These are phyloP conservation scores for Bellardia pandia DNA, from an alignment of 2,888 invertebrate species.

Conservation along the genomic window DNA sequence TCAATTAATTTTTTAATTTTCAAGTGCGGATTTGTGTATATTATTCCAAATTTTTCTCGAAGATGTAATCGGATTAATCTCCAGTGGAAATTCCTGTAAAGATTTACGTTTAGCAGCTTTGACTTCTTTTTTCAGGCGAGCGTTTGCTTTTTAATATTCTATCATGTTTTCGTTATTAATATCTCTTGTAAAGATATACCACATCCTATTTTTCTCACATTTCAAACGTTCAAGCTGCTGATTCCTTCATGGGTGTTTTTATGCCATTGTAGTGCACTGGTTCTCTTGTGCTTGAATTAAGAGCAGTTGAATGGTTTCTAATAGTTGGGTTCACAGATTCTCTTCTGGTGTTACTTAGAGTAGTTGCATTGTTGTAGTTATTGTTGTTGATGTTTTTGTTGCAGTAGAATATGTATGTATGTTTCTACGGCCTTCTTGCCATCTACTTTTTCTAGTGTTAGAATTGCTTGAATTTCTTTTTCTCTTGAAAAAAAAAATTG, in stretches of 20 bases:
- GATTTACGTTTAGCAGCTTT: constrained; percentile 26
- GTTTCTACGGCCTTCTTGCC: constrained; percentile 42
- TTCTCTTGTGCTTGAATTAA: constrained; percentile 9
- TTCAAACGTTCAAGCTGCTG: not conserved
- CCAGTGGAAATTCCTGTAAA: constrained; percentile 16
- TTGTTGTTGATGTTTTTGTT: too few species aligned
- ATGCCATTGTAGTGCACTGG: not conserved
- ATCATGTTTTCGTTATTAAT: constrained; percentile 25
- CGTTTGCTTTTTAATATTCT: constrained; percentile 24
- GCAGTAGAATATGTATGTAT: not conserved
- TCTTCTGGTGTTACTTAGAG: too few species aligned
- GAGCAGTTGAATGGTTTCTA: too few species aligned
- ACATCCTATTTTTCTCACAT: constrained; percentile 21
- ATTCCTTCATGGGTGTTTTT: constrained; percentile 43
- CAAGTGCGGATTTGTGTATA: not conserved
- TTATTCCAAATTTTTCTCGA: constrained; percentile 33
- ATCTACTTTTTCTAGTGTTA: constrained; percentile 40
- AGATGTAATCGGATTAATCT: constrained; percentile 15
- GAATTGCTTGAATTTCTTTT: constrained; percentile 57
- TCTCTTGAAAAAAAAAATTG: constrained; percentile 48
- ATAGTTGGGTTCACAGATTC: too few species aligned
- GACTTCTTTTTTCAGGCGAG: constrained; percentile 9
- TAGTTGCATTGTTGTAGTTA: too few species aligned
- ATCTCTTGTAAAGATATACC: constrained; percentile 43
- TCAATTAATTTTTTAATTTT: too few species aligned